Evolutionary conservation across 2,797 vertebrate genomes (phyloP).

Genomic region (Enteromius trimaculatus): DNA sequence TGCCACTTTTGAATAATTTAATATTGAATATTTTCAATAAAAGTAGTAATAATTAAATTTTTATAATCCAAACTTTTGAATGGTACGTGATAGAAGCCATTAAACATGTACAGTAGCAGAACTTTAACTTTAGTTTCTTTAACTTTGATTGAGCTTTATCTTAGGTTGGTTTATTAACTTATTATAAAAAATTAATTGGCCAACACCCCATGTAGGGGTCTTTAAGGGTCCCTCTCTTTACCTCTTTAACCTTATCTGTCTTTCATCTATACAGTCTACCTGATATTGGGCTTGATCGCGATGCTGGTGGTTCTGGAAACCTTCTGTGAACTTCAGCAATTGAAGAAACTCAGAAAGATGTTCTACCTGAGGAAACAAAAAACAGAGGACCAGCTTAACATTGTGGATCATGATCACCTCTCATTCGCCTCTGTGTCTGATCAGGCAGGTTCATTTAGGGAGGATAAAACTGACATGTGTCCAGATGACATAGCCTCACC

Average conservation of each 20-base stretch:
- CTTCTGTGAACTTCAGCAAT: constrained; percentile 91
- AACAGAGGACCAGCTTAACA: constrained; percentile 80
- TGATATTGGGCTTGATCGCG: constrained; percentile 88
- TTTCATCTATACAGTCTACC: constrained; percentile 79
- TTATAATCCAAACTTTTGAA: background rate
- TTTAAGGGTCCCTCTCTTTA: background rate
- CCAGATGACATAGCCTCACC: constrained; percentile 66
- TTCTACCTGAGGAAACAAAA: constrained; percentile 87
- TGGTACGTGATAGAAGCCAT: background rate
- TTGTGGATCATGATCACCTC: constrained; percentile 75
- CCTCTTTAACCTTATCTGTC: background rate
- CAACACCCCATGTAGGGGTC: background rate
- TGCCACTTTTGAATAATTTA: background rate
- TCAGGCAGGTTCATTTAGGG: constrained; percentile 78
- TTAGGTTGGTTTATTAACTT: background rate
- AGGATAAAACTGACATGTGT: constrained; percentile 81
- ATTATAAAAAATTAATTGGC: background rate
- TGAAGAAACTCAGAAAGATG: constrained; percentile 86
- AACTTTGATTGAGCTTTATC: background rate
- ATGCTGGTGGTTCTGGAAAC: constrained; percentile 95
- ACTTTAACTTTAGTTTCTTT: background rate
- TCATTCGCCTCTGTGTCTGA: constrained; percentile 74
- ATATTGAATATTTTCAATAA: background rate
- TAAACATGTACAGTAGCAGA: background rate
- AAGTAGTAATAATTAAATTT: background rate